Evolutionary conservation across 2,113 vertebrate genomes (phyloP), one percentile per base, ranked within the genome.

Genomic region (Phyllopteryx taeniolatus): DNA sequence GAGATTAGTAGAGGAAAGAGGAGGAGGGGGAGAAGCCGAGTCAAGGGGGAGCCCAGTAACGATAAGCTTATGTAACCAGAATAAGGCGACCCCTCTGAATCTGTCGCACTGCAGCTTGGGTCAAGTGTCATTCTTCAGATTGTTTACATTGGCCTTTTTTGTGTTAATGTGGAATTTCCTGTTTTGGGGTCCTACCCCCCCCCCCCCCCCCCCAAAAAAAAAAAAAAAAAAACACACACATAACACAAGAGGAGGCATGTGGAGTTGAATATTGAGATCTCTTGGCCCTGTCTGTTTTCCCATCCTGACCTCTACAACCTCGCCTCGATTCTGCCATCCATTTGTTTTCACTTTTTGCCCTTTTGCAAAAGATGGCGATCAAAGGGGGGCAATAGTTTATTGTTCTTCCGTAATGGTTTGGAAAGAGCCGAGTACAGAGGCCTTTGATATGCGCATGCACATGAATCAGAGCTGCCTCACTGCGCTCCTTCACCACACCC

Each of bases 141-240:
- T 90, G 89, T 92, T 92, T 90, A 89, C 81, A 19, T 85, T 87
- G 80, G 82, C 79, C 75, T 84, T 89, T 89, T 91, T 85, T 89
- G 83, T 84, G 85, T 90, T 91, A 90, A 91, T 87, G 85, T 87
- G 91, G 90, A 92, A 92, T 92, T 89, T 92, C 87, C 86, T 91
- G 88, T 89, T 89, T 89, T 85, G 72, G 75, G 70, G 72, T 74
- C 75, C 79, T 79, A 81, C 79, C 77, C 86, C 49, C 49, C 15
- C 8, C 53, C 8, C 53, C 19, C 12, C 44, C 44, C 11, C 44
- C 27, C 27, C 27, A 27, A 27, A 27, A 27, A 27, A 27, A 27
- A 27, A 27, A 27, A 27, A 39, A 39, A 39, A 39, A 39, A 39
- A 39, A 39, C 3, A 39, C 35, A 39, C 85, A 62, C 44, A 75